Evolutionary conservation across 2,113 vertebrate genomes (phyloP), one percentile per base, ranked within the genome.

Genomic region (Psittacula cyanocephala): DNA sequence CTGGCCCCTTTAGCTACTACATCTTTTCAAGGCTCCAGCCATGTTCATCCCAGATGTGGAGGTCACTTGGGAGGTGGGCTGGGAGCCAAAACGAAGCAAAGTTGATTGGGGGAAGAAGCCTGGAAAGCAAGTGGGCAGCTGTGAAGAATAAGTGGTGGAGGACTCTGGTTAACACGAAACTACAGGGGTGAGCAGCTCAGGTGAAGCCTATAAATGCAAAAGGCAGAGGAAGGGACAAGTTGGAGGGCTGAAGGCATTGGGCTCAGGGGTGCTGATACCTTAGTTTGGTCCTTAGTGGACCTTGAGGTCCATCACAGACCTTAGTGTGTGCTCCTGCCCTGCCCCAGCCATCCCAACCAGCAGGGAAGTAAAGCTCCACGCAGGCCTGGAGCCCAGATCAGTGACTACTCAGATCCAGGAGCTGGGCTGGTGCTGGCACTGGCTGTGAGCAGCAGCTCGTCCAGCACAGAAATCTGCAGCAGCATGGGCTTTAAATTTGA

Each of bases 281-380:
- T 18, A 44, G 4, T 6, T 52, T 78, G 33, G 46, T 63, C 41
- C 35, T 92, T 83, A 52, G 18, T 3, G 3, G 41, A 72, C 41
- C 28, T 6, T 46, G 70, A 77, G 33, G 43, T 68, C 35, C 37
- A 50, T n/a, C 52, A 77, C 59, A 68, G 83, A 72, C 43, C 31
- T 75, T 7, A 47, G 18, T 0, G 0, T 46, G 31, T 2, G 1
- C 27, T 33, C 43, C 75, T 86, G 52, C 60, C 52, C 70, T 60
- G 28, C 27, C 24, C 67, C 49, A 87, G 37, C 9, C 77, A 75
- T 29, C 29, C 47, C 22, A 77, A 7, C 28, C 1, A 2, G 20
- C 9, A 78, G 11, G 10, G 41, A 62, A 47, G 19, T 28, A 3
- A 85, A 80, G 69, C 6, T 72, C 52, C n/a, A 10, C 1, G 1